phyloP scores from a whole-genome alignment of 1,140 invertebrate genomes.

The Harpegnathos saltator region DNA sequence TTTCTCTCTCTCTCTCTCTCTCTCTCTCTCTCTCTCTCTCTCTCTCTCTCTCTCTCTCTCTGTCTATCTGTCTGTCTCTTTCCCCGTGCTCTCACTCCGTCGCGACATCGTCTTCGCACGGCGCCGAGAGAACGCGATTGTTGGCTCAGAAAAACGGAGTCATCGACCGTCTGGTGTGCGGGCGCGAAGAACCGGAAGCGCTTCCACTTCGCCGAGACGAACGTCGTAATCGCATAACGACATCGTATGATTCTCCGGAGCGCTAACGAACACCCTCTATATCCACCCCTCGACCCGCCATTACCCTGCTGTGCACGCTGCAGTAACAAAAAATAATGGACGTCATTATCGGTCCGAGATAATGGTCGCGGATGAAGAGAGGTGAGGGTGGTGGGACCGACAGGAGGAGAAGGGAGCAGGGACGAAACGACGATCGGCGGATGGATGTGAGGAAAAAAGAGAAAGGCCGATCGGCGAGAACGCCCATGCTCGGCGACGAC shows the following conservation, averaged over 20 bases:
- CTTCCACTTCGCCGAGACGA: conserved; percentile 53
- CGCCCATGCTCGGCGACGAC: conserved; percentile 1
- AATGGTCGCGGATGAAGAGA: conserved; percentile 65
- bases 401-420: background rate
- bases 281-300: conserved; percentile 48
- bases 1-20: background rate
- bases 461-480: conserved; percentile 51
- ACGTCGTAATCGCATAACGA: conserved; percentile 57
- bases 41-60: no score
- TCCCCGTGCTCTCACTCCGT: no score
- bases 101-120: conserved; percentile 8
- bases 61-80: no score
- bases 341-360: conserved; percentile 76
- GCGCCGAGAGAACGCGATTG: conserved; percentile 21
- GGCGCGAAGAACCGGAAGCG: conserved; percentile 52
- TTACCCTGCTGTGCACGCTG: conserved; percentile 61
- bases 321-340: conserved; percentile 76
- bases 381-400: no score
- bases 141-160: conserved; percentile 55
- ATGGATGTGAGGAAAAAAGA: conserved; percentile 56
- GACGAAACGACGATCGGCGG: conserved; percentile 46
- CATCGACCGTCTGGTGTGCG: conserved; percentile 53
- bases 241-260: conserved; percentile 51
- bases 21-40: no score
- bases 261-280: conserved; percentile 70